Evolutionary conservation across 2,888 invertebrate species (phyloP), one percentile per base, ranked within the genome.

Genomic region (Temnothorax unifasciatus): DNA sequence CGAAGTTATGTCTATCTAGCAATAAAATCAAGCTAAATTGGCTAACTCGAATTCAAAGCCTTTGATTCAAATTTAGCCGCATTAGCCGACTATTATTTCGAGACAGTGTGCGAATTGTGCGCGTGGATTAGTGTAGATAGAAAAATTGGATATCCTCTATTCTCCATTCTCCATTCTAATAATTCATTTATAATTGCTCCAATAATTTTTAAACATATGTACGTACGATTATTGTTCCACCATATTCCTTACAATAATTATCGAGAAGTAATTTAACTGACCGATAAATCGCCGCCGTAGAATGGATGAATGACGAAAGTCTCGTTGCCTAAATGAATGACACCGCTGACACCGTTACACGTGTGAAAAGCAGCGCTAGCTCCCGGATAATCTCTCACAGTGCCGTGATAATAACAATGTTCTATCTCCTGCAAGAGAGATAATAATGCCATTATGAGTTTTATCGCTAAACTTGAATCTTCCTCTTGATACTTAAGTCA

Each of bases 331-430:
- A 99, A 97, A 95, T 99, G 99, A 93, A 99, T 99, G 93, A 99
- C 98, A 29, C 99, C 99, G 93, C 99, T 98, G 92, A 99, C 98
- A 76, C 99, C 99, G 95, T 99, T 98, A 96, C 99, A 99, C 77
- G 99, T 99, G 95, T 99, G 98, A 96, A 99, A 98, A 91, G 99
- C 99, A 38, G 99, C 99, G 89, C 98, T 98, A 34, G 99, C 99
- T 89, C 98, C 99, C 9, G 99, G 98, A 95, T 99, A 98, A 96
- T 99, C 99, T 95, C 98, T 99, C 84, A 99, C 99, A 3, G 98
- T 98, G 86, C 99, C 99, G 95, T 99, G 99, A 95, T 99, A 99
- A 96, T 99, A 99, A 95, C 99, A 99, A 96, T 99, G 99, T 95
- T 99, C 99, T 95, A 99, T 98, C 96, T 98, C 98, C 98, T 98